Base-by-base conservation (phyloP, 92 coral and sea anemone genomes). In the Metridium senile region DNA sequence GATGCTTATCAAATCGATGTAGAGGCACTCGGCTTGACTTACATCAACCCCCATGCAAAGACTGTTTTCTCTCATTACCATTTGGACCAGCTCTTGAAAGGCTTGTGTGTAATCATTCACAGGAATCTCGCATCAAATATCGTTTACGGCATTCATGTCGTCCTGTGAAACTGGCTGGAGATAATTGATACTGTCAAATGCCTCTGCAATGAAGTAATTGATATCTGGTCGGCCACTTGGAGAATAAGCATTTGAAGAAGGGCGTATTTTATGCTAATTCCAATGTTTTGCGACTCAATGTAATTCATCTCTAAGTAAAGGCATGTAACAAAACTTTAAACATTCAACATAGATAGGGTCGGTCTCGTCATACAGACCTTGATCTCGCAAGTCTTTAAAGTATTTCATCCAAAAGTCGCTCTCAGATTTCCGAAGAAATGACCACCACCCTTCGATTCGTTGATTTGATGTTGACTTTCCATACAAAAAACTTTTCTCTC, bases 231-330 rank as follows among this genome's bases (percentile, higher is more conserved):
- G 82, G 47, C 90, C 86, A 56, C 57, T 70, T 28, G 90, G 81
- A 35, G 91, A 87, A 29, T 31, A 35, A 74, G 77, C 87, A 66
- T 87, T 87, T 65, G 81, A n/a, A 32, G 92, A 78, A 33, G 82
- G 92, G 33, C 88, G 86, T 73, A 88, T 88, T 64, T 69, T 88
- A 59, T 82, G 88, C 35, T 83, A 57, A 45, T 88, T 88, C 88
- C 92, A 88, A 39, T 83, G 82, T 47, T 49, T 64, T 26, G 90
- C 86, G 8, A 80, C 85, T 25, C 85, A 46, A 31, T 85, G 77
- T 67, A 85, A 29, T 61, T 85, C 86, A 18, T 75, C 78, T 80
- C 45, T 71, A 0, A 85, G 63, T n/a, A 85, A 72, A 9, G 84
- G 77, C 77, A 83, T 52, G 75, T 74, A 84, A 66, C 89, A 84